Evolutionary conservation across 2,113 vertebrate species (phyloP).

Genomic region (Phrynocephalus versicolor): DNA sequence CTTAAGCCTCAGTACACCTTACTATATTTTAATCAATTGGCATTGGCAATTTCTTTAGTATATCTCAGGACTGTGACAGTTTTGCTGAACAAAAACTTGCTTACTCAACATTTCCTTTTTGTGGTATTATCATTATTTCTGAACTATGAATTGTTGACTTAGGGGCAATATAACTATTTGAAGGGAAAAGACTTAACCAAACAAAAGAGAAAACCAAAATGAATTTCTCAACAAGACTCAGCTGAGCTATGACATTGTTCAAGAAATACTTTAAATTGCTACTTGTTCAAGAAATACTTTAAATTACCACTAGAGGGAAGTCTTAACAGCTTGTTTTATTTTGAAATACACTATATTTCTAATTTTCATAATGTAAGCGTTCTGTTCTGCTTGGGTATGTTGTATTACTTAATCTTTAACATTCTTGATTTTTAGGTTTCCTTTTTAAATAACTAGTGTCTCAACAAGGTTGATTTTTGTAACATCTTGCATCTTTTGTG

Average conservation of each 20-base stretch:
- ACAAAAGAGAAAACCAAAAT: too few species aligned
- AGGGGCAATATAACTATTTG: too few species aligned
- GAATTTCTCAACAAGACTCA: too few species aligned
- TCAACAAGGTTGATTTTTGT: not conserved
- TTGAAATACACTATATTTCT: not conserved
- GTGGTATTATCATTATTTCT: too few species aligned
- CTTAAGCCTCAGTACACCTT: too few species aligned
- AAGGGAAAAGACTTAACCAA: too few species aligned
- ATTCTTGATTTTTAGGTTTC: not conserved
- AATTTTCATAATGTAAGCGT: not conserved
- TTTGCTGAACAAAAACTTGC: too few species aligned
- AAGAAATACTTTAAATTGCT: slow-evolving; percentile 15
- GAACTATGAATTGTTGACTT: too few species aligned
- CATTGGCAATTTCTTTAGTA: too few species aligned
- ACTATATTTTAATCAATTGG: too few species aligned
- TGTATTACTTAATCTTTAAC: not conserved
- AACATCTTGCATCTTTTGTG: not conserved
- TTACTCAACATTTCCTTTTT: too few species aligned
- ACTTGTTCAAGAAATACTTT: slow-evolving; percentile 26
- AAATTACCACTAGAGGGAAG: slow-evolving; percentile 55
- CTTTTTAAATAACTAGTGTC: not conserved
- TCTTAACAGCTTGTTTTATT: slow-evolving; percentile 41
- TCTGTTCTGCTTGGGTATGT: not conserved
- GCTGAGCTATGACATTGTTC: not conserved
- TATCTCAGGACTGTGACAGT: too few species aligned